Evolutionary conservation across 2,113 vertebrate genomes (phyloP), one percentile per base, ranked within the genome.

Genomic region (Lepidothrix coronata): DNA sequence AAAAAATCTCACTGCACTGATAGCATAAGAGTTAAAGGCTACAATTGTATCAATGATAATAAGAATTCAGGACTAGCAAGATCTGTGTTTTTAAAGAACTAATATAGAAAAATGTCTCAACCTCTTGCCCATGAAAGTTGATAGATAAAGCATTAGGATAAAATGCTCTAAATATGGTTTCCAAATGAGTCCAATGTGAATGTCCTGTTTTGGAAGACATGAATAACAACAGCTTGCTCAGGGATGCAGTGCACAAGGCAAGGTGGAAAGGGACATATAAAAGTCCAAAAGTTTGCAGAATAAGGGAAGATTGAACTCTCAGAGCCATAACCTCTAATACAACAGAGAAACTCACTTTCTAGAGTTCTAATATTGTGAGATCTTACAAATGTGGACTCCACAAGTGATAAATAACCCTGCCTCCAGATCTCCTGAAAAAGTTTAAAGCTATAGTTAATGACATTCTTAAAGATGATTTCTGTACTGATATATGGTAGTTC

Each of bases 1-100:
- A 31, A 91, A 91, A 93, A 95, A 94, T 79, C 35, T 91, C 57
- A 72, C 35, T 89, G 79, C 24, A 25, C 49, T 72, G 87, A 87
- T 11, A 89, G 77, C 24, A 2, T 9, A 25, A 48, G 30, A 54
- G 21, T 21, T 88, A 81, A 89, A 76, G 65, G 54, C 43, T 76
- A 65, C 81, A 96, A 14, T 28, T 76, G 46, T 37, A 93, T 9
- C 62, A 41, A 46, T 2, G 37, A 59, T 35, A 76, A 7, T 20
- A 76, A 79, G 49, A 83, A 85, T 62, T 61, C 54, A 77, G 75
- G 85, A 52, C 71, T 46, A 58, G 65, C 16, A 61, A 92, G 65
- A 91, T 65, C 21, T 72, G 52, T 65, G 33, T 41, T 86, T 94
- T 86, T 70, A 82, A 81, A 94, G 57, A 78, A 78, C 33, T 48